Conservation (phyloP, 2,888 invertebrate genomes). For the Sarcophaga variegata region DNA sequence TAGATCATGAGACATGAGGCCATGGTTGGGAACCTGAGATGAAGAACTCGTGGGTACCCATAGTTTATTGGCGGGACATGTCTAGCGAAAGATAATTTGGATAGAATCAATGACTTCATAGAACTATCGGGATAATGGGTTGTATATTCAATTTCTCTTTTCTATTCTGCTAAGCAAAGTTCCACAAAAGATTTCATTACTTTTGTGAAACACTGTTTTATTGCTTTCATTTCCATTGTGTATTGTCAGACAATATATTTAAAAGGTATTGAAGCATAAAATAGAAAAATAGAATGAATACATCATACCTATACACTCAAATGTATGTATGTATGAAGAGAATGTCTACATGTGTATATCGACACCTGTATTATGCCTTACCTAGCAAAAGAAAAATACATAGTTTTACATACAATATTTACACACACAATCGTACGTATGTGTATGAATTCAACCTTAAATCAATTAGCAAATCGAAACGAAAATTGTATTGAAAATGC, state of each 20-base stretch:
- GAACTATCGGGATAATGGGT: no score
- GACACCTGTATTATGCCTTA: no score
- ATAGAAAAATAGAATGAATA: background rate
- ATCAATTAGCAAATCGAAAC: background rate
- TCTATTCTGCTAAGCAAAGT: no score
- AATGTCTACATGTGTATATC: no score
- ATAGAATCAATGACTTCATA: no score
- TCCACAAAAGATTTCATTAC: background rate
- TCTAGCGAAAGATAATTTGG: no score
- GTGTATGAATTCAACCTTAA: background rate
- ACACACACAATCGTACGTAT: background rate
- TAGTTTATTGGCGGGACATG: no score
- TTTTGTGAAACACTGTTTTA: background rate
- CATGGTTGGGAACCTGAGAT: no score
- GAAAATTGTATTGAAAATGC: background rate
- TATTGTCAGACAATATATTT: conserved; percentile 41
- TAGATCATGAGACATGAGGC: no score
- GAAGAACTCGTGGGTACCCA: no score
- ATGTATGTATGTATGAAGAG: background rate
- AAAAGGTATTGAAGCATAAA: conserved; percentile 46
- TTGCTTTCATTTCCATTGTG: conserved; percentile 2
- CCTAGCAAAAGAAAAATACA: background rate
- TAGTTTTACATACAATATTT: background rate
- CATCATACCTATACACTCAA: background rate
- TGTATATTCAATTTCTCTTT: no score